Conservation (phyloP, 2,888 invertebrate species). For the Mechanitis messenoides region DNA sequence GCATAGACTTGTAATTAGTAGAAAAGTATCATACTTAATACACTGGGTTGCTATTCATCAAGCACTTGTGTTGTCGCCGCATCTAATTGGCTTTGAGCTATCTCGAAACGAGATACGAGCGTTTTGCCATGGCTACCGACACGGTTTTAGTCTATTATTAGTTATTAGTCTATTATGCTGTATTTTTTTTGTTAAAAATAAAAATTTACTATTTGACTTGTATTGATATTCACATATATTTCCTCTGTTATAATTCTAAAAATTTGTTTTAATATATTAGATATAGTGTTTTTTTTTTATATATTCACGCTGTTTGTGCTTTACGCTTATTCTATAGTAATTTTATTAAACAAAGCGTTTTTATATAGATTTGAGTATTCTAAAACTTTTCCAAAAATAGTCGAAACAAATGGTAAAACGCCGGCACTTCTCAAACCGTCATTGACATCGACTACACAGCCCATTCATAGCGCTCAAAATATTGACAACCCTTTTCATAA, state of each 20-base stretch:
- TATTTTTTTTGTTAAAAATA: too few relatives aligned
- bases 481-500: constrained; percentile 70
- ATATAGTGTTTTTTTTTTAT: background rate
- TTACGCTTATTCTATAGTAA: too few relatives aligned
- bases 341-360: too few relatives aligned
- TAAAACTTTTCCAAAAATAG: background rate
- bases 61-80: constrained; percentile 51
- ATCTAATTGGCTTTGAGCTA: constrained; percentile 73
- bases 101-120: constrained; percentile 57
- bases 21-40: background rate
- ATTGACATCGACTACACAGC: constrained; percentile 62
- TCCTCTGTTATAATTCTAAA: background rate
- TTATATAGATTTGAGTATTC: too few relatives aligned
- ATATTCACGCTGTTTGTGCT: too few relatives aligned
- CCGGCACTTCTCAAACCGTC: constrained; percentile 52
- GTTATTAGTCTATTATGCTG: too few relatives aligned
- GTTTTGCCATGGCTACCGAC: constrained; percentile 40
- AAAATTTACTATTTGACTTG: too few relatives aligned
- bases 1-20: constrained; percentile 1
- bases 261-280: background rate
- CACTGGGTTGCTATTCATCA: constrained; percentile 14
- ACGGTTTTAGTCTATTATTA: constrained; percentile 1
- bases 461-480: constrained; percentile 72
- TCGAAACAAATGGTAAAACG: constrained; percentile 45
- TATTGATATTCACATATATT: too few relatives aligned